Evolutionary conservation across 1,140 invertebrate genomes (phyloP).

Genomic region (Oncopodura yosiiana): DNA sequence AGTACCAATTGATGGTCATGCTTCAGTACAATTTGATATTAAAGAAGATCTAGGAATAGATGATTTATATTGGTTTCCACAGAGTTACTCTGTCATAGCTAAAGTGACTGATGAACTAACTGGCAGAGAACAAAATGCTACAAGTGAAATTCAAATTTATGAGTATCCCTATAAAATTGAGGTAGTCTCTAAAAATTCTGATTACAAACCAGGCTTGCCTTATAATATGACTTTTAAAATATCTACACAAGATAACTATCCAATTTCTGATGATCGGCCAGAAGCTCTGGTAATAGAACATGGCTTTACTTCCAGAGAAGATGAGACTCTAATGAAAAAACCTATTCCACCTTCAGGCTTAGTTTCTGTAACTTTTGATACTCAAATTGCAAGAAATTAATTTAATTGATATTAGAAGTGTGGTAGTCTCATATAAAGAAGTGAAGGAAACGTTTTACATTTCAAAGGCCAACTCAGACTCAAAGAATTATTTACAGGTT

Average conservation of each 20-base stretch:
- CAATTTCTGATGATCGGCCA: conserved; percentile 49
- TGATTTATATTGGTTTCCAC: neutral
- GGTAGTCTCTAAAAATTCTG: conserved; percentile 63
- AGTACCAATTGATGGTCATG: neutral
- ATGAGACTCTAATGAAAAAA: conserved; percentile 49
- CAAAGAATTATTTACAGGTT: conserved; percentile 61
- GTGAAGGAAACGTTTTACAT: conserved; percentile 13
- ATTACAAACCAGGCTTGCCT: conserved; percentile 70
- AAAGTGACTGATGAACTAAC: conserved; percentile 70
- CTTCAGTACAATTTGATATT: conserved; percentile 51
- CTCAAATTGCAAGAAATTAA: conserved; percentile 50
- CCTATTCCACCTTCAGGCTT: conserved; percentile 57
- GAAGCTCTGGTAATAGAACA: conserved; percentile 55
- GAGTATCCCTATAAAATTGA: conserved; percentile 71
- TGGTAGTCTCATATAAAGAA: conserved; percentile 44
- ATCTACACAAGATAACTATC: conserved; percentile 60
- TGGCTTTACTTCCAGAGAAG: conserved; percentile 54
- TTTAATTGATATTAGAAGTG: conserved; percentile 47
- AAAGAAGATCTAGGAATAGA: conserved; percentile 48
- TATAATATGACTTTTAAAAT: conserved; percentile 49
- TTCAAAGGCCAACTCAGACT: conserved; percentile 2
- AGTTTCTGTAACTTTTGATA: conserved; percentile 56
- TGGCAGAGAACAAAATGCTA: conserved; percentile 65
- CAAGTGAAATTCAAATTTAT: conserved; percentile 60
- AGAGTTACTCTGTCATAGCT: neutral